Conservation (phyloP, 2,113 vertebrate species). For the Pseudopipra pipra region DNA sequence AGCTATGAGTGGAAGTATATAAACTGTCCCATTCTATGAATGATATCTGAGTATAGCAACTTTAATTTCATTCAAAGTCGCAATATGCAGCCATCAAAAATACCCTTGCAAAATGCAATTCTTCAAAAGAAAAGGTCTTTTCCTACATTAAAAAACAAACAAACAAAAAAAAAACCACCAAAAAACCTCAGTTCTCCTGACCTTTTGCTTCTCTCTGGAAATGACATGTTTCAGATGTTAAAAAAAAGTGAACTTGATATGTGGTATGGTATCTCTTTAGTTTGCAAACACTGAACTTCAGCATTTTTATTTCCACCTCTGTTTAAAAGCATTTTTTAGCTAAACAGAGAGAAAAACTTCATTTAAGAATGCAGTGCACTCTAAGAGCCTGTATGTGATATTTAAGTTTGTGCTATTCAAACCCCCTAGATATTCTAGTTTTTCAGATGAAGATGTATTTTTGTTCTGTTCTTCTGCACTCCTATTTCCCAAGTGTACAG, state of each 20-base stretch:
- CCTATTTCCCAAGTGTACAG: not conserved
- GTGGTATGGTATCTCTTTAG: not conserved
- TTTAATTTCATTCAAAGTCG: conserved; percentile 38
- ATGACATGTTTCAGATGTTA: not conserved
- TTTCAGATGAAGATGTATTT: not conserved
- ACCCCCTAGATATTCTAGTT: not conserved
- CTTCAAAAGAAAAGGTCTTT: not conserved
- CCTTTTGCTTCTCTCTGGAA: not conserved
- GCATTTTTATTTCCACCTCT: not conserved
- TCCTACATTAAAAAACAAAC: not conserved
- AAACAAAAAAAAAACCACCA: no score
- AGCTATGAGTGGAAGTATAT: not conserved
- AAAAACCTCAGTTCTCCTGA: not conserved
- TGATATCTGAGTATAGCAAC: not conserved
- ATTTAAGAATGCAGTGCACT: not conserved
- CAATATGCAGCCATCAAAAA: conserved; percentile 34
- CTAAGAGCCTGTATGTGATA: not conserved
- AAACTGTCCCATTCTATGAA: not conserved
- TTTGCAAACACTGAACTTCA: not conserved
- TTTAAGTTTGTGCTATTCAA: not conserved
- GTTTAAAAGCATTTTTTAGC: not conserved
- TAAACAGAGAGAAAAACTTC: not conserved
- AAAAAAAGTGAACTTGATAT: not conserved
- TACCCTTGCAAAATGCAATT: conserved; percentile 1
- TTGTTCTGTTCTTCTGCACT: not conserved